These are phyloP conservation scores for Aphelenchoides fujianensis DNA, from an alignment of 1,140 invertebrate genomes.

Conservation along the genomic window DNA sequence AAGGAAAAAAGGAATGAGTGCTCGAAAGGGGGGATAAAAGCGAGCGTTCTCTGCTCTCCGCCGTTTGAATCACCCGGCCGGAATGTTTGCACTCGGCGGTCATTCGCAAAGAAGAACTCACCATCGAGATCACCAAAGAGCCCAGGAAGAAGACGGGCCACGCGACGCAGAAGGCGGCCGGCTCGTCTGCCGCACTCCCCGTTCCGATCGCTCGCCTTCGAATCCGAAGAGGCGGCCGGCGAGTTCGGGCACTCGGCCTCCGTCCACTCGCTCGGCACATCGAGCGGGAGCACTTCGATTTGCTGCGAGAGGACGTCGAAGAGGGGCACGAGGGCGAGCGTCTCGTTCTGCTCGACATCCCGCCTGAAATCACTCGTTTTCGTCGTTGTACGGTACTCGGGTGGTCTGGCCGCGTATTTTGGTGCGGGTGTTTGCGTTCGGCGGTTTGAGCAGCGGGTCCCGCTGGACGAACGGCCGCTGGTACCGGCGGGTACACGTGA, in stretches of 20 bases:
- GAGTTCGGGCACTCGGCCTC: conserved; percentile 1
- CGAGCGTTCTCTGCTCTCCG: not conserved
- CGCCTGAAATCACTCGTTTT: too few relatives aligned
- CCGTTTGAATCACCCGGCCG: too few relatives aligned
- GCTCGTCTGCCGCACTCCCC: too few relatives aligned
- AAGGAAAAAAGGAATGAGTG: not conserved
- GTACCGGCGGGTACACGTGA: too few relatives aligned
- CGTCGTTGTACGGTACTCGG: too few relatives aligned
- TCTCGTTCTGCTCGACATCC: not conserved
- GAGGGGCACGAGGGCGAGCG: not conserved
- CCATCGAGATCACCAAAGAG: not conserved
- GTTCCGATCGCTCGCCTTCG: not conserved
- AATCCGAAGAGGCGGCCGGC: not conserved
- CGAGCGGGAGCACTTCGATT: conserved; percentile 18
- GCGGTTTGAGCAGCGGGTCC: too few relatives aligned
- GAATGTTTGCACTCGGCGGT: too few relatives aligned
- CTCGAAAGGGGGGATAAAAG: too few relatives aligned
- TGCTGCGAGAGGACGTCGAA: conserved; percentile 17
- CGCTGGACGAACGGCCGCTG: too few relatives aligned
- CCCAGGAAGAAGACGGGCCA: conserved; percentile 11
- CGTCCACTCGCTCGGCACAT: conserved; percentile 7
- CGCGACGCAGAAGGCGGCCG: not conserved
- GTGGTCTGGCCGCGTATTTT: too few relatives aligned
- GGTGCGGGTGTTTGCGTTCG: too few relatives aligned
- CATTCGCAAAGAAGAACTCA: too few relatives aligned